Conservation (phyloP, 2,888 invertebrate species). For the Eledona agricola region DNA sequence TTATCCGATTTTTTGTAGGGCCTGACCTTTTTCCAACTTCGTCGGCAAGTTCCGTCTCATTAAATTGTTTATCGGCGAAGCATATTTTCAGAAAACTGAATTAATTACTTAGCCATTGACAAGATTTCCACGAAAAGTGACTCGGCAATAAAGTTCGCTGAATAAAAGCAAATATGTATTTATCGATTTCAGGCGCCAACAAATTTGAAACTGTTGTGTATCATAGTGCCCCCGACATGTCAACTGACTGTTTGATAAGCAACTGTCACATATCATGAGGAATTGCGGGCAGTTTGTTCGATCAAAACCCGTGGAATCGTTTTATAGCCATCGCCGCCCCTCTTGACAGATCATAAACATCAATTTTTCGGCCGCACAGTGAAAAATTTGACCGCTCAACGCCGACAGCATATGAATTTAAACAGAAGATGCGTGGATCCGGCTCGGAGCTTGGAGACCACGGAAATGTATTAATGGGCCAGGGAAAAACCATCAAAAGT, state of each 20-base stretch:
- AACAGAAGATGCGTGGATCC: too few species aligned
- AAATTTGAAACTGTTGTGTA: conserved; percentile 7
- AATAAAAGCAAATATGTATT: too few species aligned
- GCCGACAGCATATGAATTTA: conserved; percentile 1
- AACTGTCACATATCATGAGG: conserved; percentile 23
- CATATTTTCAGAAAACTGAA: conserved; percentile 13
- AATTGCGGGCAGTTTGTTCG: conserved; percentile 18
- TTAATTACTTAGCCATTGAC: conserved; percentile 13
- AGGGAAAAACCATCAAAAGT: too few species aligned
- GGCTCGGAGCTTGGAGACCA: too few species aligned
- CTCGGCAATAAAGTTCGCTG: too few species aligned
- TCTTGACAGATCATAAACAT: conserved; percentile 28
- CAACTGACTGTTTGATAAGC: conserved; percentile 26
- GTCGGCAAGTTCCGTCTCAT: conserved; percentile 11
- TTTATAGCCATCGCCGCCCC: conserved; percentile 24
- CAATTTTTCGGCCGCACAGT: conserved; percentile 10
- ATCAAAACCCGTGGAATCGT: conserved; percentile 17
- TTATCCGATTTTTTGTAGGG: conserved; percentile 7
- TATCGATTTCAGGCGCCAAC: not conserved
- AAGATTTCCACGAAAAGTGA: too few species aligned
- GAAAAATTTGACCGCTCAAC: conserved; percentile 16
- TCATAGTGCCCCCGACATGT: conserved; percentile 15
- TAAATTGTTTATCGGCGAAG: conserved; percentile 10
- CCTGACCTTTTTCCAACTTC: conserved; percentile 8
- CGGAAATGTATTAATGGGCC: too few species aligned